phyloP scores from a whole-genome alignment of 2,888 invertebrate species.

The Notocelia uddmanniana region DNA sequence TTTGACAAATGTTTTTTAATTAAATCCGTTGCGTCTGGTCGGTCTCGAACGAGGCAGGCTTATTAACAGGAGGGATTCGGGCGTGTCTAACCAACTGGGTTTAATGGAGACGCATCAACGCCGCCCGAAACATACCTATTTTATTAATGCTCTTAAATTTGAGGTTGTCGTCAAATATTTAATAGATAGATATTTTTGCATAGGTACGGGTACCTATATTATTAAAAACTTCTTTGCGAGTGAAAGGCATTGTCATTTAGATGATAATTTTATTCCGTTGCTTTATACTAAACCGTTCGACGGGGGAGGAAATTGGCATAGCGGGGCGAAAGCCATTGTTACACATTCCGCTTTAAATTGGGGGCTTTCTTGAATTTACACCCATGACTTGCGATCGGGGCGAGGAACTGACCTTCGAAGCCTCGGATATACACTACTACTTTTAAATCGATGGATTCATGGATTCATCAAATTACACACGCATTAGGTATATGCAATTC shows the following conservation, averaged over 20 bases:
- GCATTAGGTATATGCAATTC: conserved; percentile 45
- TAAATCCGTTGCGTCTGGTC: conserved; percentile 77
- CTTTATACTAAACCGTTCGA: conserved; percentile 74
- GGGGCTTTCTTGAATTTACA: conserved; percentile 85
- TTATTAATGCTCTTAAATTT: conserved; percentile 25
- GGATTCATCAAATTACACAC: conserved; percentile 58
- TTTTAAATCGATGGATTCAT: conserved; percentile 64
- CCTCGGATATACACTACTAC: conserved; percentile 56
- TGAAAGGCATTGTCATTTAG: conserved; percentile 51
- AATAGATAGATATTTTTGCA: conserved; percentile 3
- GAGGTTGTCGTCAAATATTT: conserved; percentile 14
- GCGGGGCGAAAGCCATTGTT: conserved; percentile 79
- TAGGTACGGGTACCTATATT: conserved; percentile 18
- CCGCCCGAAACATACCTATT: conserved; percentile 58
- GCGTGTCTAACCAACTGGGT: conserved; percentile 60
- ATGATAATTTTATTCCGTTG: conserved; percentile 80
- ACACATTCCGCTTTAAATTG: conserved; percentile 84
- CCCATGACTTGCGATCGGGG: conserved; percentile 80
- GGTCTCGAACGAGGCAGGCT: conserved; percentile 68
- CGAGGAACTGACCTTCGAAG: conserved; percentile 61
- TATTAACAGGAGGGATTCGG: conserved; percentile 74
- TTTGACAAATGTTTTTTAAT: conserved; percentile 77
- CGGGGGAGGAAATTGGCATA: conserved; percentile 82
- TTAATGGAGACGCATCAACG: conserved; percentile 63
- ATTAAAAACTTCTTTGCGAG: conserved; percentile 44